A percentile compares a stretch with the other conserved stretches of the same genome.
phyloP scores from a whole-genome alignment of 92 coral and sea anemone species.

The Zoanthus sociatus region DNA sequence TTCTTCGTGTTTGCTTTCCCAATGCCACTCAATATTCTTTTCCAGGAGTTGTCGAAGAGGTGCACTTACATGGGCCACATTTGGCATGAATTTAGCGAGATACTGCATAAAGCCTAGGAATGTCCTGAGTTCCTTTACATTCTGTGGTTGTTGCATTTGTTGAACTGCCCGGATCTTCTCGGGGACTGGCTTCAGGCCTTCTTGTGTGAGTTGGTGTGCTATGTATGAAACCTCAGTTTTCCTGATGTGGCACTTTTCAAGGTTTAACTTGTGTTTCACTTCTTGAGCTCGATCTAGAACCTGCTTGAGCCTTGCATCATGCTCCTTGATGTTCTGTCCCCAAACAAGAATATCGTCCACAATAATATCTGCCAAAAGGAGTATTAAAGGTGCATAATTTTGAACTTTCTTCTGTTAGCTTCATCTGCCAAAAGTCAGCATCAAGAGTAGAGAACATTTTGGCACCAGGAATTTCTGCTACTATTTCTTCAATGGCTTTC shows the following conservation, averaged over 20 bases:
- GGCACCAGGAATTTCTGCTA: slow-evolving; percentile 51
- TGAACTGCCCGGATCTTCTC: slow-evolving; percentile 63
- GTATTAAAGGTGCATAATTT: background rate
- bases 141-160: slow-evolving; percentile 28
- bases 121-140: slow-evolving; percentile 36
- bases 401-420: slow-evolving; percentile 54
- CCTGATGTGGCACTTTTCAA: no score
- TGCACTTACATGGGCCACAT: background rate
- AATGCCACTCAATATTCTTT: slow-evolving; percentile 3
- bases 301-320: slow-evolving; percentile 52
- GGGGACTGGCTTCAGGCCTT: slow-evolving; percentile 67
- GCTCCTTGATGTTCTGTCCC: background rate
- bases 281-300: slow-evolving; percentile 46
- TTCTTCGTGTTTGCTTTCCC: background rate
- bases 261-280: slow-evolving; percentile 46
- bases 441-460: slow-evolving; percentile 61
- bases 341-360: background rate
- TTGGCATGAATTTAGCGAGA: slow-evolving; percentile 33
- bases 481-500: slow-evolving; percentile 68
- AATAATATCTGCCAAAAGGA: background rate
- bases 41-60: background rate
- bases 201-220: slow-evolving; percentile 69
- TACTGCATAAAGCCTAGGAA: slow-evolving; percentile 50
- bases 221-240: slow-evolving; percentile 38
- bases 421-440: slow-evolving; percentile 40